These are phyloP conservation scores for Leguminivora glycinivorella DNA, from an alignment of 1,140 invertebrate genomes.

Conservation along the genomic window DNA sequence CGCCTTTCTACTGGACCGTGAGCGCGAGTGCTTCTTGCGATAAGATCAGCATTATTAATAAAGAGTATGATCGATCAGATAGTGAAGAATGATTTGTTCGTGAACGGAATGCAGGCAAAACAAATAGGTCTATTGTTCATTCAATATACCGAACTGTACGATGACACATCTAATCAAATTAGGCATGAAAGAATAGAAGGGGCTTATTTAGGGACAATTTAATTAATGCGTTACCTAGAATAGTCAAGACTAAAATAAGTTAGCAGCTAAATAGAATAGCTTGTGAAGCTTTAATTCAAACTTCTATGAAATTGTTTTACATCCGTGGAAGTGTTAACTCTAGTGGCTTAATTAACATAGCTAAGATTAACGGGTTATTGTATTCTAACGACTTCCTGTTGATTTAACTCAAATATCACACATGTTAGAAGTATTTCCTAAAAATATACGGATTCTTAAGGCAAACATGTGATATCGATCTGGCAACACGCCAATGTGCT, in stretches of 20 bases:
- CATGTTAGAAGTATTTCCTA: constrained; percentile 21
- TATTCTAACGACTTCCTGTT: constrained; percentile 22
- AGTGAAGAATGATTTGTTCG: constrained; percentile 19
- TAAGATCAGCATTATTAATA: constrained; percentile 22
- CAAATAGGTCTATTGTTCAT: constrained; percentile 13
- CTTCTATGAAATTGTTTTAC: too few species aligned
- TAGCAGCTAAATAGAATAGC: too few species aligned
- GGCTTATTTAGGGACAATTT: neutral
- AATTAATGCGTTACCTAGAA: neutral
- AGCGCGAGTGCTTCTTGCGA: constrained; percentile 18
- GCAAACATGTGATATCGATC: constrained; percentile 22
- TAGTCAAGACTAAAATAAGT: too few species aligned
- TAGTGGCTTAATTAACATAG: neutral
- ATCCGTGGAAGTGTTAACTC: too few species aligned
- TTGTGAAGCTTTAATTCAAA: too few species aligned
- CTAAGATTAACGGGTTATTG: constrained; percentile 8
- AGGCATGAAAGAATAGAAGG: neutral
- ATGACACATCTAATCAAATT: neutral
- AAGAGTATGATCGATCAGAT: constrained; percentile 17
- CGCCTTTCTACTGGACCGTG: constrained; percentile 25
- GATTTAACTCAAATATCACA: neutral
- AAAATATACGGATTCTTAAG: constrained; percentile 26
- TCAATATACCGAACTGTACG: neutral
- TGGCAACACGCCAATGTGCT: constrained; percentile 23
- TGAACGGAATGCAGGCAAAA: constrained; percentile 17